These are phyloP conservation scores for Tethya wilhelma DNA, from an alignment of 37 sponge, comb jelly and placozoan genomes.

Conservation along the genomic window DNA sequence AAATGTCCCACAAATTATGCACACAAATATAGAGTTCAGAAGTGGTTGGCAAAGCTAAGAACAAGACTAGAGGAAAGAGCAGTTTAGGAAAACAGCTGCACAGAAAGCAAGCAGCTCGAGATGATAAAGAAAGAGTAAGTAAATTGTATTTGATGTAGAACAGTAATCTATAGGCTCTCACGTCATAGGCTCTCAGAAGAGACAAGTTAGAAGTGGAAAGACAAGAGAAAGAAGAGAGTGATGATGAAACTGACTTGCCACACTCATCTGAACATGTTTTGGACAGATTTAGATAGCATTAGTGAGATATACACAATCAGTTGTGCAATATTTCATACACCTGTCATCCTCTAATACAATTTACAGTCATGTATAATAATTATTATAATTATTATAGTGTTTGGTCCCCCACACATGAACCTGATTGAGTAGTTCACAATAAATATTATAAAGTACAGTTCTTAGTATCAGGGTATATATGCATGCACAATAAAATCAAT, in stretches of 20 bases:
- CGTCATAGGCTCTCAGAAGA: background rate
- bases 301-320: too few species aligned
- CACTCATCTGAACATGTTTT: conserved; percentile 3
- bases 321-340: too few species aligned
- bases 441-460: too few species aligned
- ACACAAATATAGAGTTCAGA: too few species aligned
- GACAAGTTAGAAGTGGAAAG: conserved; percentile 5
- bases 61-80: conserved; percentile 46
- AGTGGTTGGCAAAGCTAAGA: background rate
- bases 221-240: conserved; percentile 3
- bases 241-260: background rate
- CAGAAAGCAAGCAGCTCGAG: conserved; percentile 21
- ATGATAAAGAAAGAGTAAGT: conserved; percentile 33
- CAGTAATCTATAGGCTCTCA: background rate
- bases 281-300: conserved; percentile 44
- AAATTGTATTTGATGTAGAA: background rate
- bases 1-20: too few species aligned
- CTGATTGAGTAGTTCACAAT: too few species aligned
- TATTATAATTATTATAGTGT: too few species aligned
- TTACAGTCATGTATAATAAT: too few species aligned
- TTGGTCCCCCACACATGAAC: too few species aligned
- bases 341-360: too few species aligned
- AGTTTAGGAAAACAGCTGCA: conserved; percentile 23
- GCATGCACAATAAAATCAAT: too few species aligned
- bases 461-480: too few species aligned